Percentiles rank a stretch among this genome's conserved stretches.
These are phyloP conservation scores for Mythimna pallens DNA, from an alignment of 2,888 invertebrate species.

Conservation along the genomic window DNA sequence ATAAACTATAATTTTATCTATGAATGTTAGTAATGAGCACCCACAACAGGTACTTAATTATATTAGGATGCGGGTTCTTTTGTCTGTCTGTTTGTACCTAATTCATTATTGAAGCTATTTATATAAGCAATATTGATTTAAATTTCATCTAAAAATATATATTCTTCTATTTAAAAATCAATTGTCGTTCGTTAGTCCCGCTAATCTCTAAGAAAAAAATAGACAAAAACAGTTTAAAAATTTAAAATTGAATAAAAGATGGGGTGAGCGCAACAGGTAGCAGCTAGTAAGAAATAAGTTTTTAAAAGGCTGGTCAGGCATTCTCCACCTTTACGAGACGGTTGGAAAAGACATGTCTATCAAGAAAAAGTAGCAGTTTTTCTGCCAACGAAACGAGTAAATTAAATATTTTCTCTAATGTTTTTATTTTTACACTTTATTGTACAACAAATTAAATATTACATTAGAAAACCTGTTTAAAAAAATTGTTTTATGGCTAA, in stretches of 20 bases:
- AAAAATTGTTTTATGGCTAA: no score
- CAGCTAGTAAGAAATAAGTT: neutral
- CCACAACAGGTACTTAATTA: neutral
- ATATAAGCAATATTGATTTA: no score
- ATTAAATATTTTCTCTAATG: neutral
- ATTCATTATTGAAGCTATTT: no score
- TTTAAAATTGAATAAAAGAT: no score
- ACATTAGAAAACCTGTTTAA: no score
- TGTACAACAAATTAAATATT: neutral
- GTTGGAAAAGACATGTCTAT: neutral
- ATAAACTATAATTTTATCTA: conserved; percentile 33
- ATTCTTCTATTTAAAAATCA: no score
- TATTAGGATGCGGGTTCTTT: neutral
- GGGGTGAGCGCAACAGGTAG: no score
- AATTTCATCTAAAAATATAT: no score
- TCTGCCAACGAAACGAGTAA: neutral
- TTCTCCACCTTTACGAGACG: neutral
- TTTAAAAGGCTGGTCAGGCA: neutral
- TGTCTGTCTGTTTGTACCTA: neutral
- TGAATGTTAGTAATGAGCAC: conserved; percentile 31
- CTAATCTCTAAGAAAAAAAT: no score
- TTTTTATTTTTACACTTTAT: neutral
- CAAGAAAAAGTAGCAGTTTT: neutral
- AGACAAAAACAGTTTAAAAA: no score
- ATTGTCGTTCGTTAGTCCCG: no score